Evolutionary conservation across 2,113 vertebrate genomes (phyloP).

Genomic region (Lipophrys pholis): DNA sequence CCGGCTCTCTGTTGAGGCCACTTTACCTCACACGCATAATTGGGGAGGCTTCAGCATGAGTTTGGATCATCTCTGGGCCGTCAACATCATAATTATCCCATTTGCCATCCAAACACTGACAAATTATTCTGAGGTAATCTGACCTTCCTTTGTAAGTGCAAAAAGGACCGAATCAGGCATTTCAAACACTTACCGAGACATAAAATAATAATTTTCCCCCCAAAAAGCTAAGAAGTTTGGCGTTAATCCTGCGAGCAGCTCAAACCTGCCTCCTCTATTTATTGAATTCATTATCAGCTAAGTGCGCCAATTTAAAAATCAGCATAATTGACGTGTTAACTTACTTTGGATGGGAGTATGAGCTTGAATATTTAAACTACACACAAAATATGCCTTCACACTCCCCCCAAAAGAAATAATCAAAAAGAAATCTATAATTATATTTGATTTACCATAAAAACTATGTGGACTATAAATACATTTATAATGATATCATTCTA

Average conservation of each 20-base stretch:
- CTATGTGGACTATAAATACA: no score
- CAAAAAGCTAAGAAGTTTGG: background rate
- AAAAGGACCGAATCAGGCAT: constrained; percentile 29
- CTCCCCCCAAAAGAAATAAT: background rate
- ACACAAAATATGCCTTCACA: background rate
- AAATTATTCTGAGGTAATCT: constrained; percentile 65
- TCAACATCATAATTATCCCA: constrained; percentile 70
- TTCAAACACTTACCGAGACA: constrained; percentile 27
- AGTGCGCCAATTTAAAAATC: constrained; percentile 11
- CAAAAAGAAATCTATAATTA: background rate
- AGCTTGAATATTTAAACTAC: background rate
- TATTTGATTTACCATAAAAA: background rate
- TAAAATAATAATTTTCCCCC: constrained; percentile 27
- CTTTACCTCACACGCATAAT: constrained; percentile 73
- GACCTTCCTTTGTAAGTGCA: constrained; percentile 42
- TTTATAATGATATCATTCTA: no score
- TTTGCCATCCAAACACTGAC: constrained; percentile 63
- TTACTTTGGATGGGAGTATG: background rate
- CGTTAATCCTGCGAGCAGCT: constrained; percentile 5
- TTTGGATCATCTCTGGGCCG: constrained; percentile 66
- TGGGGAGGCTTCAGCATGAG: constrained; percentile 61
- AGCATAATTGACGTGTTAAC: background rate
- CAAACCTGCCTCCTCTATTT: constrained; percentile 6
- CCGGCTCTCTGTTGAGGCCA: constrained; percentile 61
- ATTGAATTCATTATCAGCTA: background rate